Base-by-base conservation (phyloP, 2,113 vertebrate species). In the Ptilonorhynchus violaceus region DNA sequence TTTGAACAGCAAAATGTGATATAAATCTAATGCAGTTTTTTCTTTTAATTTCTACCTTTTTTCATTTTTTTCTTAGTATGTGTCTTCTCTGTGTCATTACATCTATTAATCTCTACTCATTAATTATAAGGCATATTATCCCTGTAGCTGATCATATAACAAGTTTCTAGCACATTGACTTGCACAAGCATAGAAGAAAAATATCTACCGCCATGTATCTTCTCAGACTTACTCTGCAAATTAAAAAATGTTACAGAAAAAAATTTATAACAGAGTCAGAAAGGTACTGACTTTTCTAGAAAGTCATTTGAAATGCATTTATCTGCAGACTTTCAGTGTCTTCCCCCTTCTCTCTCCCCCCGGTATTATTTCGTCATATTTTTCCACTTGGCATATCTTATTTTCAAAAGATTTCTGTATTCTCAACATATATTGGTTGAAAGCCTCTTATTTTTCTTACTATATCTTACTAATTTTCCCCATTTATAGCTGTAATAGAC, bases 271-370 rank as follows among this genome's bases (percentile, higher is more conserved):
- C 7, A 19, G 2, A 16, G 23, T 52, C 67, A 79, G 31, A 79
- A 79, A 52, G 1, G 4, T 67, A 31, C 37, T 37, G 21, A 31
- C 7, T 39, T 82, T 79, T 66, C 31, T 42, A 62, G 17, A 39
- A 66, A n/a, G 9, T 39, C 2, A 66, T 70, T 74, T 66, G 41
- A 92, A 93, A 67, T 70, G 1, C 24, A 52, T 67, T 69, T 44
- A n/a, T 22, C 11, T 67, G 11, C 25, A 85, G 47, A 69, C 18
- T 11, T 62, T 63, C 10, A 24, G 11, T 49, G 13, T 20, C 25
- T 17, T 35, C 9, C 23, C 30, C 6, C 5, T 72, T 33, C 1
- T 0, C 5, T 10, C 7, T 30, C 1, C 2, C 1, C 8, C 2
- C 5, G 11, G 0, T 64, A 69, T 37, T 59, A 79, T 73, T 55